phyloP scores from a whole-genome alignment of 92 coral and sea anemone genomes.

The Palythoa heliodiscus region DNA sequence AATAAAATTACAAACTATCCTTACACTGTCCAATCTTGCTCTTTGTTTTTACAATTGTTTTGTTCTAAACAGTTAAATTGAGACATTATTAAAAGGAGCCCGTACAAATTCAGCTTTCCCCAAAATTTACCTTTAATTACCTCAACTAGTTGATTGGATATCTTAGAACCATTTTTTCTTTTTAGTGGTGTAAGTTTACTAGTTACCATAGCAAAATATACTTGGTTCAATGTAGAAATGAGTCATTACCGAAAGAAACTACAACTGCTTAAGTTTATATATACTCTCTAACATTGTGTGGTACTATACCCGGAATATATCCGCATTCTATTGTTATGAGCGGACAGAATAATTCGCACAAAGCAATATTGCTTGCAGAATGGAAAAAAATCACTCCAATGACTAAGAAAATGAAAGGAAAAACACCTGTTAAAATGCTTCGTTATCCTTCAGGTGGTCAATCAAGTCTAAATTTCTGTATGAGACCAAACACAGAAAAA shows the following conservation, averaged over 20 bases:
- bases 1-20: not conserved
- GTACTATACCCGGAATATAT: too few relatives aligned
- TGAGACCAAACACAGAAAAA: not conserved
- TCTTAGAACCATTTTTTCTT: too few relatives aligned
- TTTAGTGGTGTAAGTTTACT: not conserved
- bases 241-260: not conserved
- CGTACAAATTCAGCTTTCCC: not conserved
- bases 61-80: not conserved
- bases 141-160: not conserved
- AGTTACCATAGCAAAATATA: conserved; percentile 8
- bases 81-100: not conserved
- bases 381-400: not conserved
- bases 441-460: not conserved
- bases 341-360: not conserved
- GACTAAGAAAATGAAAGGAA: not conserved
- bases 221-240: too few relatives aligned
- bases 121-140: conserved; percentile 7
- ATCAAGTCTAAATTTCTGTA: not conserved
- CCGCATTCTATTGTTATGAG: not conserved
- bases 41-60: not conserved
- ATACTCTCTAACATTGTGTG: not conserved
- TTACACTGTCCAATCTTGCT: not conserved
- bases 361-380: not conserved
- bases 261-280: not conserved
- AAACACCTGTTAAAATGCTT: not conserved